Base-by-base conservation (phyloP, 2,888 invertebrate genomes). In the Dynastes maya region DNA sequence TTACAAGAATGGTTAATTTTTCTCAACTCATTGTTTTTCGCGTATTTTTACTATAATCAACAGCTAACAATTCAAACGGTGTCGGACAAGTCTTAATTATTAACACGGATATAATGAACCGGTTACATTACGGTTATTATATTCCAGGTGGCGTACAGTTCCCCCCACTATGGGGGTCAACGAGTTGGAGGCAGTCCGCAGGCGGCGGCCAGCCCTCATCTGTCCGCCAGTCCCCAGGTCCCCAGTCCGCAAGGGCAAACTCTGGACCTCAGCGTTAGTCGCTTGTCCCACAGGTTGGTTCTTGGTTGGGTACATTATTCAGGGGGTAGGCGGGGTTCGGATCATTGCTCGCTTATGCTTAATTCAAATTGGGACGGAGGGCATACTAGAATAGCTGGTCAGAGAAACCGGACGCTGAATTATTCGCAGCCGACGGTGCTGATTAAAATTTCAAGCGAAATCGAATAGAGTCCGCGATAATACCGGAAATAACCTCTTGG, bases 221-320 rank as follows among this genome's bases (percentile, higher is more conserved):
- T 94, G 84, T 93, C 95, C 83, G 94, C 95, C 86, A 96, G 96
- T 90, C 96, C 96, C 82, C 95, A 96, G 91, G 96, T 96, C 90
- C 96, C 96, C 86, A 96, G 96, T 91, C 96, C 96, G 81, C 96
- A 96, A 90, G 96, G 96, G 85, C 96, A 96, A 89, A 96, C 96
- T 85, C 91, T 96, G 89, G 96, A 96, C 91, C 93, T 96, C 88
- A 96, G 96, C 89, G 96, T 96, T 85, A 95, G 95, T 89, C 92
- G 95, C 89, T 92, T 96, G 89, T 93, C 94, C 88, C 95, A 95
- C 92, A 95, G 96, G 95, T 96, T 81, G 82, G 84, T 84, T 80
- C 72, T 74, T 74, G 72, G 72, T 61, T 61, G 77, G 74, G 51
- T 79, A 51, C 68, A 74, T 77, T 82, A 78, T 80, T 80, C 67